phyloP scores from a whole-genome alignment of 1,140 invertebrate genomes.

The Lasioglossum baleicum region DNA sequence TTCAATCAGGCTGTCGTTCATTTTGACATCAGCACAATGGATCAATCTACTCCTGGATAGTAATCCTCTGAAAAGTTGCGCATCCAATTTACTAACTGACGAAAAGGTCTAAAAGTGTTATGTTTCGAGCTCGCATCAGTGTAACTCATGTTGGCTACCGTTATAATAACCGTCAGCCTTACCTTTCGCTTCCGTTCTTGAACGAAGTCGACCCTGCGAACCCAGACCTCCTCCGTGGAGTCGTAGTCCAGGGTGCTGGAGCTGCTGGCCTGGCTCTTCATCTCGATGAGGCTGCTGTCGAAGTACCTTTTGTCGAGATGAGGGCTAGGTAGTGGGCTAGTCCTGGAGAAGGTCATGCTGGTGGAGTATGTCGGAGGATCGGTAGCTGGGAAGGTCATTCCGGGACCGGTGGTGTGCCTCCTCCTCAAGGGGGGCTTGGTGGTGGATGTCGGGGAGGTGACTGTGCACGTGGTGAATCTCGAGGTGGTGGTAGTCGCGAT shows the following conservation, averaged over 20 bases:
- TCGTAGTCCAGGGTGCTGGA: slow-evolving; percentile 82
- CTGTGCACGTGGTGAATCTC: slow-evolving; percentile 72
- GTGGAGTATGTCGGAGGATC: slow-evolving; percentile 77
- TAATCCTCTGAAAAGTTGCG: too few species aligned
- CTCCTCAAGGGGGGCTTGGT: slow-evolving; percentile 73
- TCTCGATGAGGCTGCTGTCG: slow-evolving; percentile 89
- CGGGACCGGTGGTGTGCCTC: slow-evolving; percentile 76
- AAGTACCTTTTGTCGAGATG: slow-evolving; percentile 90
- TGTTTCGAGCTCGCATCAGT: too few species aligned
- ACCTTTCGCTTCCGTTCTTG: slow-evolving; percentile 76
- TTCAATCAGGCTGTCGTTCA: too few species aligned
- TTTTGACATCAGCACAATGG: too few species aligned
- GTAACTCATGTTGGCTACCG: too few species aligned
- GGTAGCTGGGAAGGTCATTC: slow-evolving; percentile 77
- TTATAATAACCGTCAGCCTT: too few species aligned
- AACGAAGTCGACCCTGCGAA: slow-evolving; percentile 81
- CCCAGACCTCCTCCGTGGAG: slow-evolving; percentile 86
- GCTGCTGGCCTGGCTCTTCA: slow-evolving; percentile 86
- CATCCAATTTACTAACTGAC: too few species aligned
- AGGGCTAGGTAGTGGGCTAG: slow-evolving; percentile 82
- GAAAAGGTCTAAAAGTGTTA: too few species aligned
- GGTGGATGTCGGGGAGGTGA: slow-evolving; percentile 74
- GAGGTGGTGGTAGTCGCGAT: slow-evolving; percentile 44
- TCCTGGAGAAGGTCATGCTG: slow-evolving; percentile 78
- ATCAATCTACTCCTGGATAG: too few species aligned